These are phyloP conservation scores for Albula goreensis DNA, from an alignment of 2,113 vertebrate species.

Conservation along the genomic window DNA sequence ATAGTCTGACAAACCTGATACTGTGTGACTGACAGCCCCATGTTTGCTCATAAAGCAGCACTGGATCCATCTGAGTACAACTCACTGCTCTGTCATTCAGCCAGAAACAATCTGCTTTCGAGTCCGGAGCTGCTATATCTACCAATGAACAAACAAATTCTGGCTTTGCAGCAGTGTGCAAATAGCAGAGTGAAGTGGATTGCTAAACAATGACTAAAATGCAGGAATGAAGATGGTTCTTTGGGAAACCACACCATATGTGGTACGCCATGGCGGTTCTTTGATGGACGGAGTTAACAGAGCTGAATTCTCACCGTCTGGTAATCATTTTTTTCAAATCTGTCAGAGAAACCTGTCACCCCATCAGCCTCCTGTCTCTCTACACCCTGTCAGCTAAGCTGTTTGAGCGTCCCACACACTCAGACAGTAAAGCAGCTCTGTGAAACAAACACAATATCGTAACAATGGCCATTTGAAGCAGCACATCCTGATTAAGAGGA, in stretches of 20 bases:
- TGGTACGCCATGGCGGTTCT: conserved; percentile 1
- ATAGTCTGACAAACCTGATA: neutral
- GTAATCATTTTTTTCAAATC: conserved; percentile 31
- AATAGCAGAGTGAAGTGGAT: neutral
- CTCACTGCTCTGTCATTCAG: neutral
- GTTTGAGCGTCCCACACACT: neutral
- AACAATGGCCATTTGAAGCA: neutral
- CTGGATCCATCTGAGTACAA: neutral
- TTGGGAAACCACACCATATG: neutral
- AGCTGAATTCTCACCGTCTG: conserved; percentile 37
- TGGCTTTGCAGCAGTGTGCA: neutral
- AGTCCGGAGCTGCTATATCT: neutral
- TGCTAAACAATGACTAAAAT: neutral
- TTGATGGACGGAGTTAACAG: conserved; percentile 23
- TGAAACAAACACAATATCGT: neutral
- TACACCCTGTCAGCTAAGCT: neutral
- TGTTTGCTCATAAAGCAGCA: neutral
- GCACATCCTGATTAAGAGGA: neutral
- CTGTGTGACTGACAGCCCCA: neutral
- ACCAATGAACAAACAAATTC: neutral
- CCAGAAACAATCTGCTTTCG: neutral
- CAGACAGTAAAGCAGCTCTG: neutral
- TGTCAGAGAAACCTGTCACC: conserved; percentile 23
- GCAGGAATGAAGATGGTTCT: neutral
- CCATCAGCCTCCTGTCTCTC: neutral